Evolutionary conservation across 2,113 vertebrate genomes (phyloP).

Genomic region (Gopherus flavomarginatus): DNA sequence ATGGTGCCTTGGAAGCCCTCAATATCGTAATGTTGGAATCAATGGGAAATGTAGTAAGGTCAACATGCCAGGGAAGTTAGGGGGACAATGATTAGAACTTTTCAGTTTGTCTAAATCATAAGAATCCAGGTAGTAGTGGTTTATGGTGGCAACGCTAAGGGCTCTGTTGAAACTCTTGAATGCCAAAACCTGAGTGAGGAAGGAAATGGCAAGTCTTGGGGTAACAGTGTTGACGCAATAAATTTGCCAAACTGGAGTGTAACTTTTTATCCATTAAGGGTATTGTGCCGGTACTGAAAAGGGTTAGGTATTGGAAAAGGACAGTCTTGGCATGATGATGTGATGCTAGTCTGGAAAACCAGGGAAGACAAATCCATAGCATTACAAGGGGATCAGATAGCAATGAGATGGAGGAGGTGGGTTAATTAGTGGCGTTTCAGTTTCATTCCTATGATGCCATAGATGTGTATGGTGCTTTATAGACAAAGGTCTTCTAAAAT

Average conservation of each 20-base stretch:
- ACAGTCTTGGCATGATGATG: neutral
- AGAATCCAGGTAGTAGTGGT: neutral
- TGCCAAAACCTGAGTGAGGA: neutral
- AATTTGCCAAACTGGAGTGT: neutral
- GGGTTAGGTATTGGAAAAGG: neutral
- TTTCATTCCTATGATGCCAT: neutral
- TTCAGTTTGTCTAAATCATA: neutral
- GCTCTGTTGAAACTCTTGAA: neutral
- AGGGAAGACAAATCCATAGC: neutral
- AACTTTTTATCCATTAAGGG: neutral
- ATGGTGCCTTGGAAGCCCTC: neutral
- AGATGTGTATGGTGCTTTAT: neutral
- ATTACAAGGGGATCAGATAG: neutral
- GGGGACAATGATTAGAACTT: neutral
- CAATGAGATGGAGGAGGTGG: neutral
- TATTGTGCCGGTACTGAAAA: neutral
- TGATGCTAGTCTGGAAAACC: neutral
- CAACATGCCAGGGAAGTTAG: neutral
- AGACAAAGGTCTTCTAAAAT: neutral
- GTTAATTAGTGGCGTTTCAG: neutral
- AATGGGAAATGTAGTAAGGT: neutral
- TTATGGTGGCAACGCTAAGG: neutral
- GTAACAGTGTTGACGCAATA: neutral
- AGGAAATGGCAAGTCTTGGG: neutral
- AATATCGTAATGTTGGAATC: neutral